phyloP scores from a whole-genome alignment of 2,888 invertebrate genomes.

The Drosophila kuntzei region DNA sequence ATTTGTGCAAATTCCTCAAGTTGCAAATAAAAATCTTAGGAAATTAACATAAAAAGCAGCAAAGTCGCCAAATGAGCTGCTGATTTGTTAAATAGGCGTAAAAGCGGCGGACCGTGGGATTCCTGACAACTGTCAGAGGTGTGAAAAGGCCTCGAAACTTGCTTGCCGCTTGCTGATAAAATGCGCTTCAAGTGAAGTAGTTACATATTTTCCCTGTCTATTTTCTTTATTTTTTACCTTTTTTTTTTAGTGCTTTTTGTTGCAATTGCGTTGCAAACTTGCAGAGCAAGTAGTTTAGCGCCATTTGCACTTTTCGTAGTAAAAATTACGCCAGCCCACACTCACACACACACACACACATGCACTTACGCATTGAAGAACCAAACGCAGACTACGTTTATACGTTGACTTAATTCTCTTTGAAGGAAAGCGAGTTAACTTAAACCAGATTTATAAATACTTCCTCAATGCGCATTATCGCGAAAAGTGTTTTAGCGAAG shows the following conservation, averaged over 20 bases:
- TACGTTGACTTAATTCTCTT: no score
- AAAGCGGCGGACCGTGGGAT: conserved; percentile 67
- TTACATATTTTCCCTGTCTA: conserved; percentile 50
- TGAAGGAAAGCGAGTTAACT: no score
- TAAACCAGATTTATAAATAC: no score
- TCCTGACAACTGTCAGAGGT: conserved; percentile 62
- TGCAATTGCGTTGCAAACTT: conserved; percentile 78
- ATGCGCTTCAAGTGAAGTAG: conserved; percentile 49
- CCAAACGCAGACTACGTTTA: no score
- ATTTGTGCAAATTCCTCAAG: conserved; percentile 48
- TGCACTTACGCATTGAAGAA: conserved; percentile 31
- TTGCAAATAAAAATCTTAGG: conserved; percentile 29
- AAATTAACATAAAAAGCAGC: conserved; percentile 71
- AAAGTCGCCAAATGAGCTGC: conserved; percentile 75
- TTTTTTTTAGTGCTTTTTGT: conserved; percentile 42
- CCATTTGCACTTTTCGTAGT: conserved; percentile 82
- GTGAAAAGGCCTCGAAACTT: conserved; percentile 61
- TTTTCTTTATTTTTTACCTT: conserved; percentile 27
- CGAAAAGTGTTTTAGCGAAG: no score
- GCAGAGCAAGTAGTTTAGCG: conserved; percentile 79
- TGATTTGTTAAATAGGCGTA: conserved; percentile 77
- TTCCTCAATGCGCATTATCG: no score
- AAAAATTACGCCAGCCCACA: conserved; percentile 67
- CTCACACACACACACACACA: conserved; percentile 22
- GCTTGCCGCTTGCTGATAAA: conserved; percentile 33